These are phyloP conservation scores for Calliopsis andreniformis DNA, from an alignment of 1,140 invertebrate genomes.

Conservation along the genomic window DNA sequence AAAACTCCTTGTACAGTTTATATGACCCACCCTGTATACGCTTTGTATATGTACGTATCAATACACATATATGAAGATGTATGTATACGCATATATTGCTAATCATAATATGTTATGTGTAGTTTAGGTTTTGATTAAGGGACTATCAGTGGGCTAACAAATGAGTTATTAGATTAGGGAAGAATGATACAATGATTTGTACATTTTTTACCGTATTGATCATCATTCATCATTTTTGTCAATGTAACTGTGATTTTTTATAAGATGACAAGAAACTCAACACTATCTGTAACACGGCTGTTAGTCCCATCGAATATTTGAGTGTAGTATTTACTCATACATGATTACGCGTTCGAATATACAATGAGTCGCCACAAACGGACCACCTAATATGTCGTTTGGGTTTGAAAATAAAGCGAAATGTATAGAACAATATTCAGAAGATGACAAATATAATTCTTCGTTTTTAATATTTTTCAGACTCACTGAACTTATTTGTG, in stretches of 20 bases:
- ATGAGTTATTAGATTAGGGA: constrained; percentile 63
- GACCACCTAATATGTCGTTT: neutral
- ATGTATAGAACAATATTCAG: neutral
- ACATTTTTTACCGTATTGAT: constrained; percentile 45
- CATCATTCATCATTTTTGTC: constrained; percentile 58
- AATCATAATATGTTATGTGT: constrained; percentile 46
- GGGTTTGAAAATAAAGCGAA: neutral
- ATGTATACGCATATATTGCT: constrained; percentile 43
- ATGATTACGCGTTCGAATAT: constrained; percentile 21
- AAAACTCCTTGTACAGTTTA: constrained; percentile 22
- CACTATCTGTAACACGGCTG: constrained; percentile 61
- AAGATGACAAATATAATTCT: neutral
- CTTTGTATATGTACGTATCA: constrained; percentile 21
- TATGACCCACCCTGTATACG: constrained; percentile 31
- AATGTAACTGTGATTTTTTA: constrained; percentile 61
- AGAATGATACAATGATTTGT: constrained; percentile 37
- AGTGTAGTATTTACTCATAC: constrained; percentile 44
- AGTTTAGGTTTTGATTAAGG: constrained; percentile 69
- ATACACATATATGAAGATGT: constrained; percentile 29
- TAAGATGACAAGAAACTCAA: constrained; percentile 46
- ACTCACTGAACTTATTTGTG: constrained; percentile 12
- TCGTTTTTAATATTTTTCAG: neutral
- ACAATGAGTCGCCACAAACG: constrained; percentile 10
- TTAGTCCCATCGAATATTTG: constrained; percentile 31
- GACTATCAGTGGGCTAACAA: constrained; percentile 60